Evolutionary conservation across 2,888 invertebrate species (phyloP).

Genomic region (Eulithis prunata): DNA sequence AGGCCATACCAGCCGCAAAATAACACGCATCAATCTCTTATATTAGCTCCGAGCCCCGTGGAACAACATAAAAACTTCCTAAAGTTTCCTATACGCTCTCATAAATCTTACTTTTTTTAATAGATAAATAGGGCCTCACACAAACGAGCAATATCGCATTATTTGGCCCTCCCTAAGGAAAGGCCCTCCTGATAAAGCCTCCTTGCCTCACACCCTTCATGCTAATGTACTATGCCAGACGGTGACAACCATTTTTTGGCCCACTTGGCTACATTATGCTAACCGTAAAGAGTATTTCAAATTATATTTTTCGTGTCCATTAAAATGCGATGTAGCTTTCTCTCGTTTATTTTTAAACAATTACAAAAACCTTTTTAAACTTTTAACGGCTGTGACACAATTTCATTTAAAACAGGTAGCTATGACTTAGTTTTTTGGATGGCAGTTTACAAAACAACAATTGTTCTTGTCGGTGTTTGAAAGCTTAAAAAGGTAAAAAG

Average conservation of each 20-base stretch:
- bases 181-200: conserved; percentile 83
- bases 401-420: conserved; percentile 69
- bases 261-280: conserved; percentile 83
- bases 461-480: conserved; percentile 68
- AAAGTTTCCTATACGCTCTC: conserved; percentile 77
- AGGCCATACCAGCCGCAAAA: conserved; percentile 60
- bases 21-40: conserved; percentile 78
- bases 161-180: conserved; percentile 84
- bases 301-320: conserved; percentile 82
- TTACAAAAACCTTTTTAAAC: conserved; percentile 49
- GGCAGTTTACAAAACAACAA: conserved; percentile 70
- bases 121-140: conserved; percentile 84
- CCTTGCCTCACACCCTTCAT: conserved; percentile 82
- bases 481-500: conserved; percentile 57
- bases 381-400: conserved; percentile 42
- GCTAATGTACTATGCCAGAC: conserved; percentile 83
- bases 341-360: conserved; percentile 64
- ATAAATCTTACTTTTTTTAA: conserved; percentile 83
- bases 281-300: conserved; percentile 83
- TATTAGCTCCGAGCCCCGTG: conserved; percentile 72
- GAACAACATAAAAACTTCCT: conserved; percentile 81
- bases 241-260: conserved; percentile 85
- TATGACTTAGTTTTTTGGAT: conserved; percentile 55
- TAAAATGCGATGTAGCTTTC: conserved; percentile 76
- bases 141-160: conserved; percentile 85